Evolutionary conservation across 2,888 invertebrate genomes (phyloP).

Genomic region (Macroteleia sp.): DNA sequence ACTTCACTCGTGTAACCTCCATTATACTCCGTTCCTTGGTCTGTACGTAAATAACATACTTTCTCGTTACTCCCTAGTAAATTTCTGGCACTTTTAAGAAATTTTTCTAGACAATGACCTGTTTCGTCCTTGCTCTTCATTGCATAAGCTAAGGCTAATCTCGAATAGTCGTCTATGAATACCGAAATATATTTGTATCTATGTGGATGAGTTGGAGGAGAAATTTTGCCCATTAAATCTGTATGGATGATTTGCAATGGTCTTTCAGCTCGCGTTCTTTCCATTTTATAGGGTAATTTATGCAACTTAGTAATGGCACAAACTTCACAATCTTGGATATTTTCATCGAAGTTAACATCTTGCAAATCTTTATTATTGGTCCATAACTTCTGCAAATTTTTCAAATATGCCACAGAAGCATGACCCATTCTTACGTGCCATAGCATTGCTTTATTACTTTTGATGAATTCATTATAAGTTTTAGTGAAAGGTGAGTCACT

Average conservation of each 20-base stretch:
- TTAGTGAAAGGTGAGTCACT: background rate
- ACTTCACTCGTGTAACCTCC: background rate
- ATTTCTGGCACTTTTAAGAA: background rate
- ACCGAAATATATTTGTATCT: constrained; percentile 19
- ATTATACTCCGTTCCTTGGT: background rate
- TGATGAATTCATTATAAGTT: too few species aligned
- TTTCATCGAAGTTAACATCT: background rate
- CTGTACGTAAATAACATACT: background rate
- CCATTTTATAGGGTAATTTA: constrained; percentile 60
- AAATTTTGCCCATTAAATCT: background rate
- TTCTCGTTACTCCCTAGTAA: background rate
- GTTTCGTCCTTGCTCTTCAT: background rate
- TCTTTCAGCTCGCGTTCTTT: constrained; percentile 43
- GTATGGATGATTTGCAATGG: constrained; percentile 57
- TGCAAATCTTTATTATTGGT: background rate
- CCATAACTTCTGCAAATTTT: background rate
- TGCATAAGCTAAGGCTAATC: constrained; percentile 65
- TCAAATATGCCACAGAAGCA: constrained; percentile 3
- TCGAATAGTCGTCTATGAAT: constrained; percentile 66
- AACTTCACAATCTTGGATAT: constrained; percentile 1
- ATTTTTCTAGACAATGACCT: background rate
- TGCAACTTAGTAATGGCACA: constrained; percentile 65
- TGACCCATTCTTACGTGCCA: constrained; percentile 9
- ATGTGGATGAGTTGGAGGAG: constrained; percentile 44
- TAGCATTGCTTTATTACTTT: constrained; percentile 2